Conservation (phyloP, 2,888 invertebrate species). For the Augochlorella aurata region DNA sequence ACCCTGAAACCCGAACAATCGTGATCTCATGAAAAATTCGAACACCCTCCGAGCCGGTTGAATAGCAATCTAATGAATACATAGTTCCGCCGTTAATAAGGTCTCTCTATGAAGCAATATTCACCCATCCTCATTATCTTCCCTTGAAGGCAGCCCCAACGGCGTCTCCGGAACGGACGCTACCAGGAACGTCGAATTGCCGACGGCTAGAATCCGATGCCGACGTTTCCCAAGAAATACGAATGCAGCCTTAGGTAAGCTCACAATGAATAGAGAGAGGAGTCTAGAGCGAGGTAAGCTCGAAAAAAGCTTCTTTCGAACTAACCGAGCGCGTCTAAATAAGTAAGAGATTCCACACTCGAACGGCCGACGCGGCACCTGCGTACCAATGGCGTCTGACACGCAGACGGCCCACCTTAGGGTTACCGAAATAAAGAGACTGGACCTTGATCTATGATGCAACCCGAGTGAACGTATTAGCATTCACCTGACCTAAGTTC, state of each 20-base stretch:
- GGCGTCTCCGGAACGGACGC: constrained; percentile 10
- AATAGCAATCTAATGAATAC: constrained; percentile 4
- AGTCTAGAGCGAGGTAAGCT: constrained; percentile 36
- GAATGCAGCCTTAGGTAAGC: constrained; percentile 44
- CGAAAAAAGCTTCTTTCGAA: constrained; percentile 55
- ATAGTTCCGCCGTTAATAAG: background rate
- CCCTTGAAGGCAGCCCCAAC: background rate
- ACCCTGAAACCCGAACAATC: background rate
- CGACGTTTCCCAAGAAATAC: constrained; percentile 47
- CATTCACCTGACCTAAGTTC: background rate
- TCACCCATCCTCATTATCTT: background rate
- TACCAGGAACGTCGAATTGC: constrained; percentile 36
- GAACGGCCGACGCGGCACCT: constrained; percentile 33
- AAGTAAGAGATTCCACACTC: constrained; percentile 57
- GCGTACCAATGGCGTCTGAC: constrained; percentile 1
- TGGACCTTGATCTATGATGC: constrained; percentile 5
- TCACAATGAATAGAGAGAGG: constrained; percentile 43
- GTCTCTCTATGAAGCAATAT: constrained; percentile 2
- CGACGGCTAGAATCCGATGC: constrained; percentile 55
- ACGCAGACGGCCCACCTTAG: constrained; percentile 4
- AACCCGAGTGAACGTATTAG: background rate
- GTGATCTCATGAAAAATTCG: constrained; percentile 4
- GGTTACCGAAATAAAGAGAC: background rate
- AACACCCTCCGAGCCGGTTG: background rate
- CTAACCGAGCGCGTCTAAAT: constrained; percentile 64